These are phyloP conservation scores for Drosophila grimshawi DNA, from an alignment of 1,140 invertebrate species.

Conservation along the genomic window DNA sequence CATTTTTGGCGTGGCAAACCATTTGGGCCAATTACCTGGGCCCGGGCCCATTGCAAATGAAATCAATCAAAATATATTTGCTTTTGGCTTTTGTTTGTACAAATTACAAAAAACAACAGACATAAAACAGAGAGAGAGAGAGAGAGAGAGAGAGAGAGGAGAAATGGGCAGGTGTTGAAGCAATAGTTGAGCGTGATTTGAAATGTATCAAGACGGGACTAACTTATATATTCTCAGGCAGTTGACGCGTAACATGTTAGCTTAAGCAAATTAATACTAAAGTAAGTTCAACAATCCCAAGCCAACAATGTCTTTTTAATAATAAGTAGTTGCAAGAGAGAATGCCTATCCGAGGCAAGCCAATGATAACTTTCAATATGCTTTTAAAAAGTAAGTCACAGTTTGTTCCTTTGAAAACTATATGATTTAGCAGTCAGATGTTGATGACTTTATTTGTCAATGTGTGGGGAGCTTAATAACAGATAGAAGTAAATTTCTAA, in stretches of 20 bases:
- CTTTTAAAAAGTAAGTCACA: no score
- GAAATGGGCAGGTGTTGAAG: conserved; percentile 16
- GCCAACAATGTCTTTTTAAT: no score
- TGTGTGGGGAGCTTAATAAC: no score
- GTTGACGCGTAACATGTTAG: background rate
- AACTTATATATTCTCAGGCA: conserved; percentile 60
- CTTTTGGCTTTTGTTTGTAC: conserved; percentile 43
- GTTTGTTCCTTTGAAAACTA: no score
- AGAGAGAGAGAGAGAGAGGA: background rate
- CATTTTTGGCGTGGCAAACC: conserved; percentile 43
- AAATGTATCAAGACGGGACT: conserved; percentile 64
- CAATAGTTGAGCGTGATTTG: conserved; percentile 35
- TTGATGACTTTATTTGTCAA: no score
- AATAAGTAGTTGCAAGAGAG: no score
- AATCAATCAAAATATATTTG: conserved; percentile 69
- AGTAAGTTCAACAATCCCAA: no score
- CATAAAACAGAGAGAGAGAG: background rate
- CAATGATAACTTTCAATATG: no score
- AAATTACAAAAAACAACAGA: conserved; percentile 41
- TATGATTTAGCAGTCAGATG: no score
- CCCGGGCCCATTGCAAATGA: conserved; percentile 21
- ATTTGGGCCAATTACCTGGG: conserved; percentile 65
- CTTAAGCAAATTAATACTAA: no score
- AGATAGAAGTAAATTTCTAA: no score
- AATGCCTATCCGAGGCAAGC: no score